Evolutionary conservation across 2,888 invertebrate species (phyloP).

Genomic region (Lymantria dispar): DNA sequence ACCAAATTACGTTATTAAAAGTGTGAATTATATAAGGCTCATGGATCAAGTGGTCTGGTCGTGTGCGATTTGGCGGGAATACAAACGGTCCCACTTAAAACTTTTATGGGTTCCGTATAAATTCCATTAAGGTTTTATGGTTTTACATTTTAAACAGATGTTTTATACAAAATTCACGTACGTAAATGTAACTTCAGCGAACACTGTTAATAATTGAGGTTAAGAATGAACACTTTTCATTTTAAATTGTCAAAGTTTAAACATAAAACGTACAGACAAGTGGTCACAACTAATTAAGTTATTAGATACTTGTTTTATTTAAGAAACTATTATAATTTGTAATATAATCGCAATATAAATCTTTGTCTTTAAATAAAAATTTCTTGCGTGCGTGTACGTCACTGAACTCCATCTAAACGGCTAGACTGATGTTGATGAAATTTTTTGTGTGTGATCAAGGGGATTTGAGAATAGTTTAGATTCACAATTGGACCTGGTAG

Average conservation of each 20-base stretch:
- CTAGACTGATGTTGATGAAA: too few relatives aligned
- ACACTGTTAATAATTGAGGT: constrained; percentile 2
- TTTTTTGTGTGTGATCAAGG: too few relatives aligned
- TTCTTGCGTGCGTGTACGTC: too few relatives aligned
- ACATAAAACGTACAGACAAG: too few relatives aligned
- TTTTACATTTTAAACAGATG: constrained; percentile 72
- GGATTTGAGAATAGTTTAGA: too few relatives aligned
- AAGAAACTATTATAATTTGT: too few relatives aligned
- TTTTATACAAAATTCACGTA: constrained; percentile 36
- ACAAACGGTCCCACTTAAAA: constrained; percentile 75
- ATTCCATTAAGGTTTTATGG: constrained; percentile 72
- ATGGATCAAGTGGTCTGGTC: constrained; percentile 44
- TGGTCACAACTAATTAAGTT: too few relatives aligned
- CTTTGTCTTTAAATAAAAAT: too few relatives aligned
- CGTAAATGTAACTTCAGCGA: constrained; percentile 9
- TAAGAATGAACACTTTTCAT: background rate
- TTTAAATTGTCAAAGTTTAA: background rate
- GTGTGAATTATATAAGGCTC: constrained; percentile 24
- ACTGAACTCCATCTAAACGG: too few relatives aligned
- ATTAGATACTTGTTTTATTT: too few relatives aligned
- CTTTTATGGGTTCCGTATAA: constrained; percentile 73
- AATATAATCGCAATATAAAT: too few relatives aligned
- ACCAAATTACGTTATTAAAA: constrained; percentile 8
- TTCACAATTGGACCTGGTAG: too few relatives aligned
- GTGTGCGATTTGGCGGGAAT: constrained; percentile 57